These are phyloP conservation scores for Danio aesculapii DNA, from an alignment of 2,797 vertebrate species.

Conservation along the genomic window DNA sequence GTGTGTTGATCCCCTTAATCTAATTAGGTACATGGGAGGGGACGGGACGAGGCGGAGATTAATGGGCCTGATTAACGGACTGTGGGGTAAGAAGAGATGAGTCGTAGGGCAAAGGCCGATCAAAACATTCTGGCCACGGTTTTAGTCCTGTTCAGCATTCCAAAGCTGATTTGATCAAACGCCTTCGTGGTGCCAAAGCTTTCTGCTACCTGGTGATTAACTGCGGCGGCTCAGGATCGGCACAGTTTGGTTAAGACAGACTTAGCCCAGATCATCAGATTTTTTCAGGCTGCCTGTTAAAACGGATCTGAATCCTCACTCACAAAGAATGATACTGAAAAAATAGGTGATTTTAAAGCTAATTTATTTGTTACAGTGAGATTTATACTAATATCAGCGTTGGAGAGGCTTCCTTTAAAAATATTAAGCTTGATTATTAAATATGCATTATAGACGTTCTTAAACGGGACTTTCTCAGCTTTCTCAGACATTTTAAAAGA, in stretches of 20 bases:
- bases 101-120: slow-evolving; percentile 69
- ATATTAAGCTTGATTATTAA: slow-evolving; percentile 58
- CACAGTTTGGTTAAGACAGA: slow-evolving; percentile 51
- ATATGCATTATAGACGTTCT: no score
- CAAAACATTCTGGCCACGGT: slow-evolving; percentile 75
- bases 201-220: slow-evolving; percentile 63
- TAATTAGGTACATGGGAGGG: slow-evolving; percentile 73
- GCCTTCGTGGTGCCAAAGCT: slow-evolving; percentile 43
- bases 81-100: slow-evolving; percentile 79
- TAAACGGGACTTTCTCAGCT: no score
- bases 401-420: not conserved
- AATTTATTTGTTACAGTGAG: not conserved
- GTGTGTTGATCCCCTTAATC: slow-evolving; percentile 78
- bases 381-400: no score
- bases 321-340: not conserved
- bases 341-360: not conserved
- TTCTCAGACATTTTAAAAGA: no score
- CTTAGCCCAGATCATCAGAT: slow-evolving; percentile 22
- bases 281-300: not conserved
- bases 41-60: slow-evolving; percentile 71
- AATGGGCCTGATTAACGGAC: slow-evolving; percentile 79
- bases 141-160: slow-evolving; percentile 74
- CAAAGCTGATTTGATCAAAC: slow-evolving; percentile 68
- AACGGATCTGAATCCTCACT: not conserved
- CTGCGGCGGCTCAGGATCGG: slow-evolving; percentile 31